Evolutionary conservation across 1,140 invertebrate genomes (phyloP), one percentile per base, ranked within the genome.

Genomic region (Drosophila littoralis): DNA sequence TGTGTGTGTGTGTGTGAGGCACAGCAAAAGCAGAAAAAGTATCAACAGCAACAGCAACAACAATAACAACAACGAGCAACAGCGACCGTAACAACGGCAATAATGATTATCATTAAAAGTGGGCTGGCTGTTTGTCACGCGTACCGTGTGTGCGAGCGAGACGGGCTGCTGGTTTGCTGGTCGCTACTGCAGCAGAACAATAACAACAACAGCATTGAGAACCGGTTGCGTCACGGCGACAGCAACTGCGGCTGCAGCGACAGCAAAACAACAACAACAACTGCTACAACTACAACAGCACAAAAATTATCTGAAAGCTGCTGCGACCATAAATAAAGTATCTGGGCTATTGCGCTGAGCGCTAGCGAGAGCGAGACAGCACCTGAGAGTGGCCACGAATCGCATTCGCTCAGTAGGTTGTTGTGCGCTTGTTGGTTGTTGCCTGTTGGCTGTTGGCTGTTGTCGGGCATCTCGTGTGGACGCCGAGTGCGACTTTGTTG

Each of bases 51-150:
- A 64, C 51, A 15, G 52, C 46, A 57, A 77, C 73, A 74, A 79
- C 45, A 57, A 45, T 68, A 68, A 71, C 52, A 78, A 77, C 73
- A 74, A 79, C 73, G 63, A 74, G 15, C 40, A 78, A 68, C 65
- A 85, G 82, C 81, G 78, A 82, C 72, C 76, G 79, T 78, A 86
- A 86, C 83, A 88, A 89, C 80, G 81, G 85, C 86, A 90, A 90
- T 84, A 91, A 90, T 88, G 86, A 90, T 88, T 91, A 88, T 91
- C 90, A 90, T 86, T 82, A 90, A 90, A 82, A 85, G 85, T 86
- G 86, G 86, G 86, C 86, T 86, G 85, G 78, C 77, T 88, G 81
- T 81, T 66, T 64, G 61, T 75, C 50, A 73, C 52, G 67, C 67
- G 75, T 28, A 48, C 64, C 40, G 45, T 51, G 51, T 58, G 81